A percentile compares a stretch with the other conserved stretches of the same genome.
phyloP scores from a whole-genome alignment of 2,113 vertebrate genomes.

The Ictalurus furcatus region DNA sequence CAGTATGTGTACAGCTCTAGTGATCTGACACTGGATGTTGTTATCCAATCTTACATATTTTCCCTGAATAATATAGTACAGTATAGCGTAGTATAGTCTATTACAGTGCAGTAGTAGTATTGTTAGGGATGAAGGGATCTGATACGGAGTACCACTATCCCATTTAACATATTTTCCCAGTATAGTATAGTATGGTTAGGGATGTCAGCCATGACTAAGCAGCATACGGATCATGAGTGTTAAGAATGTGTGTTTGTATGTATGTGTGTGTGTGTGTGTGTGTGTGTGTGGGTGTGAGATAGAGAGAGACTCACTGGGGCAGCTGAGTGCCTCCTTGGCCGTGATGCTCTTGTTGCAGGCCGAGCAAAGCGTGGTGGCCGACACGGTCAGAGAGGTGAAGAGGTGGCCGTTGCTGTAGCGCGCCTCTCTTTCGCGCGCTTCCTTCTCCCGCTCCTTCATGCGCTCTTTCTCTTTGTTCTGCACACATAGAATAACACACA shows the following conservation, averaged over 20 bases:
- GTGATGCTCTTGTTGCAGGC: slow-evolving; percentile 95
- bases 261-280: background rate
- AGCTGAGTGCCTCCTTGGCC: slow-evolving; percentile 90
- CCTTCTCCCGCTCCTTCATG: slow-evolving; percentile 83
- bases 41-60: background rate
- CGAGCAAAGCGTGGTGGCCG: slow-evolving; percentile 89
- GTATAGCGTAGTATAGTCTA: background rate
- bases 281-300: background rate
- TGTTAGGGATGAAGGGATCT: background rate
- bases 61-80: background rate
- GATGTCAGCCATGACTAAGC: background rate
- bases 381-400: slow-evolving; percentile 90
- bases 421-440: slow-evolving; percentile 85
- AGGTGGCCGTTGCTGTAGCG: slow-evolving; percentile 88
- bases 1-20: background rate
- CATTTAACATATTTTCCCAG: background rate
- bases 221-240: background rate
- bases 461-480: slow-evolving; percentile 88
- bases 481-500: background rate
- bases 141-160: background rate
- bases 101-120: background rate
- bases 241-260: background rate
- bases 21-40: no score
- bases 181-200: background rate
- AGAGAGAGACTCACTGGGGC: slow-evolving; percentile 80